Evolutionary conservation across 92 coral and sea anemone species (phyloP), one percentile per base, ranked within the genome.

Genomic region (Micromussa lordhowensis): DNA sequence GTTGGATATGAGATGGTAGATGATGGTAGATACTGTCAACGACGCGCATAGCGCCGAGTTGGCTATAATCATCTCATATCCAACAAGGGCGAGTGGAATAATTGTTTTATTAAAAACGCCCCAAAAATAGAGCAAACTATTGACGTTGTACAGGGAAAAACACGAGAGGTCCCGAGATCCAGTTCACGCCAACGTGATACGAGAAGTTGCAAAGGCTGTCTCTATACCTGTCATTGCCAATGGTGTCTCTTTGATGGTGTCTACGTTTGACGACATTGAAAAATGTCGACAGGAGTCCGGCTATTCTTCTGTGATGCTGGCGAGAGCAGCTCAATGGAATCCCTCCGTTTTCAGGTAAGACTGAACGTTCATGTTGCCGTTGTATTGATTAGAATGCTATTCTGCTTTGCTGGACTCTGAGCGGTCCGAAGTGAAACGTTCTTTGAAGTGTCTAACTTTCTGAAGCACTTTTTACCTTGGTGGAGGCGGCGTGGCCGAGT

Each of bases 261-360:
- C 93, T 48, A 90, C 92, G 9, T 96, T 82, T 87, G 92, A 93
- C 30, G 98, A 98, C 82, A 94, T 98, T 91, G 95, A 94, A 82
- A 87, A 89, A 51, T 98, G 82, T 77, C 96, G 94, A 83, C 84
- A 88, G 40, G 90, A 94, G 73, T 93, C 99, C 9, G 88, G 92
- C 11, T 96, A 98, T 75, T 91, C 96, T 29, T 98, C 99, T 21
- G 98, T 98, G 14, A 96, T 98, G 99, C 92, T 98, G 68, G 99
- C 99, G 16, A 91, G 99, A 85, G 99, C 99, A 6, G 99, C 99
- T 2, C 99, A 98, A 59, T 98, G 99, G 99, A 98, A 98, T 70
- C 89, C 94, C 14, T 98, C 99, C 29, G 91, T 98, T 68, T 98
- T 98, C 83, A 94, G 99, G 99, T 97, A 24, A 54, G 21, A 30